These are phyloP conservation scores for Lasioglossum leucozonium DNA, from an alignment of 2,888 invertebrate species.

Conservation along the genomic window DNA sequence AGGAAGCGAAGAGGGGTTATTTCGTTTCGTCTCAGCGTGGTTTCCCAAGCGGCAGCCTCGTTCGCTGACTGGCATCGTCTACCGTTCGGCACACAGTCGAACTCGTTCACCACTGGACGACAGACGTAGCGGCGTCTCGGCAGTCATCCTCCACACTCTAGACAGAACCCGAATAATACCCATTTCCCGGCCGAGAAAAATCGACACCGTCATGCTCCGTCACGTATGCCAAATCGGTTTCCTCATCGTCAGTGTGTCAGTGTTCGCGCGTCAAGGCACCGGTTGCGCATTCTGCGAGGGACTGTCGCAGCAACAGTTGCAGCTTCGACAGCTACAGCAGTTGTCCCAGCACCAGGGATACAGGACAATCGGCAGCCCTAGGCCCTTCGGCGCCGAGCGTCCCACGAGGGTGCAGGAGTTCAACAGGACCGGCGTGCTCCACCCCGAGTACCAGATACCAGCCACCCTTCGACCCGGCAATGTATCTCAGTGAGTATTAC, in stretches of 20 bases:
- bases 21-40: constrained; percentile 71
- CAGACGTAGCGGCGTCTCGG: constrained; percentile 72
- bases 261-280: constrained; percentile 53
- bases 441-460: constrained; percentile 83
- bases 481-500: constrained; percentile 81
- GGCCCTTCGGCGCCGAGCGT: constrained; percentile 79
- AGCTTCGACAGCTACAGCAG: constrained; percentile 50
- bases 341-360: constrained; percentile 54
- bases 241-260: constrained; percentile 58
- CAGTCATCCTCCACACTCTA: constrained; percentile 5
- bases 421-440: constrained; percentile 81
- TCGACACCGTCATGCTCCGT: constrained; percentile 47
- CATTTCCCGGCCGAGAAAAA: constrained; percentile 19
- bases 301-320: constrained; percentile 56
- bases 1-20: constrained; percentile 72
- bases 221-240: constrained; percentile 41
- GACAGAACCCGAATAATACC: constrained; percentile 9
- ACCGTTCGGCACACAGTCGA: constrained; percentile 77
- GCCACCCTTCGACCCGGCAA: constrained; percentile 81
- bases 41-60: constrained; percentile 68
- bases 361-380: constrained; percentile 74
- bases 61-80: constrained; percentile 64
- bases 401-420: constrained; percentile 80
- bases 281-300: constrained; percentile 70
- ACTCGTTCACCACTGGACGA: constrained; percentile 77